These are phyloP conservation scores for Conops quadrifasciatus DNA, from an alignment of 2,888 invertebrate species.

Conservation along the genomic window DNA sequence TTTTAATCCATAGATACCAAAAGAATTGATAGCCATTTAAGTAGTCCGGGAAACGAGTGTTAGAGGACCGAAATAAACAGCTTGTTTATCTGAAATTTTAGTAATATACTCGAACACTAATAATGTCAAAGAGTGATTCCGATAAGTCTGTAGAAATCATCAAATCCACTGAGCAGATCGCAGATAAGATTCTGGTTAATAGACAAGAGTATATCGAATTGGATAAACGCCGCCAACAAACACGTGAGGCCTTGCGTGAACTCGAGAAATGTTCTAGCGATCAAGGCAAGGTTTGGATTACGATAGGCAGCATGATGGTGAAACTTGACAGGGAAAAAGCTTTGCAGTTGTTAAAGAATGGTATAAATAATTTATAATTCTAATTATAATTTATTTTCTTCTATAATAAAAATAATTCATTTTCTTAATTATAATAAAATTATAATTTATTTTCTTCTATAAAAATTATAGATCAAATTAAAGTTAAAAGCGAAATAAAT, in stretches of 20 bases:
- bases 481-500: slow-evolving; percentile 61
- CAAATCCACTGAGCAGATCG: slow-evolving; percentile 58
- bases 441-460: neutral
- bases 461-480: slow-evolving; percentile 58
- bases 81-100: no score
- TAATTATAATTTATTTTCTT: neutral
- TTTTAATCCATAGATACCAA: no score
- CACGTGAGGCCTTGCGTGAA: slow-evolving; percentile 59
- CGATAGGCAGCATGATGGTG: slow-evolving; percentile 61
- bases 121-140: slow-evolving; percentile 44
- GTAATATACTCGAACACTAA: neutral
- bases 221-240: slow-evolving; percentile 60
- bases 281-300: slow-evolving; percentile 62
- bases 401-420: slow-evolving; percentile 58
- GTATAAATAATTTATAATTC: slow-evolving; percentile 44
- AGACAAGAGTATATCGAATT: slow-evolving; percentile 60
- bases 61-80: neutral
- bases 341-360: slow-evolving; percentile 58
- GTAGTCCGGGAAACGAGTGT: neutral
- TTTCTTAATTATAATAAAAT: neutral
- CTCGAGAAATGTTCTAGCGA: slow-evolving; percentile 51
- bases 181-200: slow-evolving; percentile 61
- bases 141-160: slow-evolving; percentile 60
- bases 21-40: neutral
- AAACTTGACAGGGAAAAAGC: slow-evolving; percentile 57